Evolutionary conservation across 2,113 vertebrate genomes (phyloP).

Genomic region (Hippocampus zosterae): DNA sequence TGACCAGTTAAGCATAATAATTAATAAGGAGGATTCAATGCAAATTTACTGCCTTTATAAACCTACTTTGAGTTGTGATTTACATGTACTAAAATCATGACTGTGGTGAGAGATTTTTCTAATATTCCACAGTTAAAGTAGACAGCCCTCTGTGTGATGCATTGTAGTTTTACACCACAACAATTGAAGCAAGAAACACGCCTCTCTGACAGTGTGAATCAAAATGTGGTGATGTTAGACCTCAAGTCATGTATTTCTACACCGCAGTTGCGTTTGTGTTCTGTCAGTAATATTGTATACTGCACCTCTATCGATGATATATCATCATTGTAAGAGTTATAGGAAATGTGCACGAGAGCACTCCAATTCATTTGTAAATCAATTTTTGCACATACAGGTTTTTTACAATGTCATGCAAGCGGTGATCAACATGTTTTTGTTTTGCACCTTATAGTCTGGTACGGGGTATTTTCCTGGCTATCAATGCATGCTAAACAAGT

Average conservation of each 20-base stretch:
- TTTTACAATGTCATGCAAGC: not conserved
- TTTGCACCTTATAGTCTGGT: not conserved
- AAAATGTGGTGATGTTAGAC: not conserved
- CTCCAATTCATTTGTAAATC: no score
- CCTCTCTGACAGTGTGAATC: not conserved
- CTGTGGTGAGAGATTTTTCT: not conserved
- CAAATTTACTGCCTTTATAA: no score
- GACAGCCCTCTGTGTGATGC: not conserved
- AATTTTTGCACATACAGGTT: no score
- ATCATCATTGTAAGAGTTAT: not conserved
- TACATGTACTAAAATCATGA: not conserved
- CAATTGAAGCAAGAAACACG: not conserved
- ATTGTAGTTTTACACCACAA: not conserved
- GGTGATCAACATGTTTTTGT: not conserved
- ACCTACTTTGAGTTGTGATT: not conserved
- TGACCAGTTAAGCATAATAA: no score
- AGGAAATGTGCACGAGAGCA: not conserved
- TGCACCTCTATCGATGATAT: no score
- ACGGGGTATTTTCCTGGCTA: not conserved
- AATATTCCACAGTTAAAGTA: no score
- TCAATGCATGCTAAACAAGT: not conserved
- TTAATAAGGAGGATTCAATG: no score
- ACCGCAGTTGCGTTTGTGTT: not conserved
- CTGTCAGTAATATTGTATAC: not conserved
- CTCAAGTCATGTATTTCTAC: not conserved